Evolutionary conservation across 2,888 invertebrate species (phyloP).

Genomic region (Chesias legatella): DNA sequence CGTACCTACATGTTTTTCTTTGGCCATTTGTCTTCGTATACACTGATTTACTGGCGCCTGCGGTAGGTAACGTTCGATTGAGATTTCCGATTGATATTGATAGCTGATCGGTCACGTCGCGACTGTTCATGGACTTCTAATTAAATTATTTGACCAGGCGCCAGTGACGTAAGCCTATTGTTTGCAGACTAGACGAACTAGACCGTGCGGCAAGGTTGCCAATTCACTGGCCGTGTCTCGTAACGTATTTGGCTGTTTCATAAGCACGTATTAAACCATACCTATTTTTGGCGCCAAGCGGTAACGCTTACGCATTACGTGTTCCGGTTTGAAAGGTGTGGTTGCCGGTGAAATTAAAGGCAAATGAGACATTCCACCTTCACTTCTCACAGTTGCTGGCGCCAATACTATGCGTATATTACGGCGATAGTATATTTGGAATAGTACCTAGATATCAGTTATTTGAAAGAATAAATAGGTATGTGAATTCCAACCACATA

Average conservation of each 20-base stretch:
- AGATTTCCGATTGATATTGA: constrained; percentile 64
- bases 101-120: constrained; percentile 68
- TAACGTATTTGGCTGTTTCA: no score
- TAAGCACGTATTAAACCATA: no score
- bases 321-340: no score
- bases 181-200: constrained; percentile 15
- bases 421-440: no score
- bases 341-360: no score
- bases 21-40: constrained; percentile 30
- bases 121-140: constrained; percentile 52
- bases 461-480: no score
- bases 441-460: no score
- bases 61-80: constrained; percentile 68
- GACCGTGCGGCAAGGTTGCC: constrained; percentile 24
- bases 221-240: not conserved
- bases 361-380: no score
- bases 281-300: no score
- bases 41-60: constrained; percentile 44
- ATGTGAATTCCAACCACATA: not conserved
- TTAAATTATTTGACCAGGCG: constrained; percentile 54
- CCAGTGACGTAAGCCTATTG: constrained; percentile 58
- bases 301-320: no score
- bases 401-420: no score
- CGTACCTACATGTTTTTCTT: constrained; percentile 11
- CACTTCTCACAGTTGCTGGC: no score